Base-by-base conservation (phyloP, 2,888 invertebrate genomes). In the Helleia helle region DNA sequence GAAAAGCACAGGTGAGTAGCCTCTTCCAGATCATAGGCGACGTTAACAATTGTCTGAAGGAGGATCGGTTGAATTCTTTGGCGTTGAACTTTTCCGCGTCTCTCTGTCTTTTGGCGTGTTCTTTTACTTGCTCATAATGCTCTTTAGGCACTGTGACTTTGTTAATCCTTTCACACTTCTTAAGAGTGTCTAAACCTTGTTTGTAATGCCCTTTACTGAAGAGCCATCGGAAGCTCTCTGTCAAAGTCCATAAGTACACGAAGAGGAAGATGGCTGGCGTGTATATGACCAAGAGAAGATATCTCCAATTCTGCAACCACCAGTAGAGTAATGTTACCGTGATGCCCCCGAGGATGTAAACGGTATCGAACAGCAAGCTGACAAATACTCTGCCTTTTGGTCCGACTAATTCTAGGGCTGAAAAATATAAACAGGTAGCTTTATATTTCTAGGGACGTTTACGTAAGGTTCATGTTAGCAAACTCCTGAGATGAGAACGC, bases 1-100 rank as follows among this genome's bases (percentile, higher is more conserved):
- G 89, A 49, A 92, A 88, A 1, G 91, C 91, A 46, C 92, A 92
- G 14, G 88, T 90, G 30, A 88, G 62, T 13, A 91, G 63, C 45
- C 91, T 76, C 22, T 88, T 71, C 59, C 89, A 79, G 26, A 91
- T 84, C 60, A 86, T 83, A 1, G 73, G 60, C 0, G 89, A 88
- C n/a, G 62, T 56, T 1, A 83, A 46, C n/a, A 83, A 49, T 43
- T 83, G 80, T 27, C 66, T 73, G 43, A 83, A 73, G 0, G 79
- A 62, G 0, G 81, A 81, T 15, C 71, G 69, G 13, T 81, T 81
- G 4, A 60, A 61, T 47, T 70, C 63, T 24, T 59, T 54, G 1
- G 58, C 70, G 36, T 76, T 75, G n/a, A 44, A 64, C 46, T 84
- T 84, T 17, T 76, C 70, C 0, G 71, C 69, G 8, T 83, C 79